Percentiles rank a stretch among this genome's conserved stretches.
Conservation (phyloP, 2,113 vertebrate species). For the Cricetomys ansorgei region DNA sequence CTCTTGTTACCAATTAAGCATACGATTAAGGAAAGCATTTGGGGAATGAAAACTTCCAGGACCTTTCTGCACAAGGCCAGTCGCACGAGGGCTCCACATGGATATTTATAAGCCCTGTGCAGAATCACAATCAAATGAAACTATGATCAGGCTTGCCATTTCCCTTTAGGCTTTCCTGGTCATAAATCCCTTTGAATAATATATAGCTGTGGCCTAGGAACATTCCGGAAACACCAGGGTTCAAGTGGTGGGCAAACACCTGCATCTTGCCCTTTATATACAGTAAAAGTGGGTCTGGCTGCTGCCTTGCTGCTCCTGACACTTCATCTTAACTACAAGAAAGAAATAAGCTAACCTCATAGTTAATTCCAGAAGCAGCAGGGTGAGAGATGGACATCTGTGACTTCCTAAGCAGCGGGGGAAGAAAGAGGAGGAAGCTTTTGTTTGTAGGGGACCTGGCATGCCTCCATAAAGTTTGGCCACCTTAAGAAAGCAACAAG, state of each 20-base stretch:
- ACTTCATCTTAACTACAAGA: neutral
- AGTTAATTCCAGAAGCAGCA: constrained; percentile 11
- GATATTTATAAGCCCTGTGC: constrained; percentile 48
- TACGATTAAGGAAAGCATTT: constrained; percentile 50
- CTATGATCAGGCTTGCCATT: neutral
- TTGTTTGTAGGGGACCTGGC: neutral
- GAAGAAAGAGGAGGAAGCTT: constrained; percentile 6
- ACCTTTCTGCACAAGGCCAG: constrained; percentile 65
- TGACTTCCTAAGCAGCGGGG: neutral
- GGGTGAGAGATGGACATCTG: neutral
- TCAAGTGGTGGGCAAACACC: constrained; percentile 30
- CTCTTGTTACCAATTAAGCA: constrained; percentile 68
- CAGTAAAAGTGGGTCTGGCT: neutral
- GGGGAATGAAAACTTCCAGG: constrained; percentile 61
- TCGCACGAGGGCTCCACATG: neutral
- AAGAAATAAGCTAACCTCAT: neutral
- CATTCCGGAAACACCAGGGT: neutral
- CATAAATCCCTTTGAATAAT: constrained; percentile 53
- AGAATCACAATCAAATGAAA: constrained; percentile 64
- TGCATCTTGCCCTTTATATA: neutral
- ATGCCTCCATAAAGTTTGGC: neutral
- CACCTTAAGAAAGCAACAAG: neutral
- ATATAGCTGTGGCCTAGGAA: neutral
- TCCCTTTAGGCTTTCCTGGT: constrained; percentile 20
- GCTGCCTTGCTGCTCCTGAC: neutral